Conservation (phyloP, 1,140 invertebrate species). For the Drosophila nannoptera region DNA sequence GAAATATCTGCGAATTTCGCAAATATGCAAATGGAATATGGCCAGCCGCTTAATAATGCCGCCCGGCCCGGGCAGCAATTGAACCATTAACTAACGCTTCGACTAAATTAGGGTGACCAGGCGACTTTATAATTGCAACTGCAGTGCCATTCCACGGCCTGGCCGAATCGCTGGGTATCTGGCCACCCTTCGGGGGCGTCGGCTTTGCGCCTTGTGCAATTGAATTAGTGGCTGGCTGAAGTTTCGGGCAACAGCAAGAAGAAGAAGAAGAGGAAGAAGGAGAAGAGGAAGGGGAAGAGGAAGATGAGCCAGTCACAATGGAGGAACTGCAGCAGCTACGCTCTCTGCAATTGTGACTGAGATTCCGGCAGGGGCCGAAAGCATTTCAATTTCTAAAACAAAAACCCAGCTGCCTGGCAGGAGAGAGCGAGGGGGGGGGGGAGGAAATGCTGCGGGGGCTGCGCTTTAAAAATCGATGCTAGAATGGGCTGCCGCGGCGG, state of each 20-base stretch:
- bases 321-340: conserved; percentile 1
- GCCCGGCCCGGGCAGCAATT: conserved; percentile 1
- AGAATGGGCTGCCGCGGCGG: conserved; percentile 23
- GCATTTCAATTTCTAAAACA: conserved; percentile 44
- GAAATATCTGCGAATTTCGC: conserved; percentile 14
- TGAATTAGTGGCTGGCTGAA: conserved; percentile 29
- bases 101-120: conserved; percentile 31
- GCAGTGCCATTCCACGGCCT: no score
- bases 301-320: conserved; percentile 5
- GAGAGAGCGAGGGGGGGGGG: no score
- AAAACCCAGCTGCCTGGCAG: conserved; percentile 34
- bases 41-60: conserved; percentile 19
- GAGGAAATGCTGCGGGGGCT: no score
- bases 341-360: not conserved
- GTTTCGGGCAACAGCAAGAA: no score
- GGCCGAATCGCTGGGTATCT: not conserved
- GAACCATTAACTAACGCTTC: conserved; percentile 33
- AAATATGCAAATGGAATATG: conserved; percentile 23
- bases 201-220: no score
- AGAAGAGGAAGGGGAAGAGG: no score
- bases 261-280: no score
- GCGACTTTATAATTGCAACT: conserved; percentile 20
- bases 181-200: not conserved
- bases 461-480: conserved; percentile 44
- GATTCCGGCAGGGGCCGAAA: conserved; percentile 21